phyloP scores from a whole-genome alignment of 1,140 invertebrate species.

The Drosophila pseudoobscura region DNA sequence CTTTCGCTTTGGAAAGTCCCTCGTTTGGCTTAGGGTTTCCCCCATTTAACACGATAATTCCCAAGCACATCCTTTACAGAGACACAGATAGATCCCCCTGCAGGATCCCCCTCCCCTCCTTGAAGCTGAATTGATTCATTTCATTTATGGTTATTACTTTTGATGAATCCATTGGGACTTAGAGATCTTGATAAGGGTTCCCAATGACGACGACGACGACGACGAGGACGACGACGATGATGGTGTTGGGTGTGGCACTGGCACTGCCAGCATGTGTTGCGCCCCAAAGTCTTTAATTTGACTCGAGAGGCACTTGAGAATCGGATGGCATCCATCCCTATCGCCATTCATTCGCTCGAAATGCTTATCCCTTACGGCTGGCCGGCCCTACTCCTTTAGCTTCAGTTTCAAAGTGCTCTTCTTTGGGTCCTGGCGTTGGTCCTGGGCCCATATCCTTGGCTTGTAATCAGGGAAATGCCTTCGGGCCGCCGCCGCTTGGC shows the following conservation, averaged over 20 bases:
- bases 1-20: too few species aligned
- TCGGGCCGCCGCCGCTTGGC: constrained; percentile 44
- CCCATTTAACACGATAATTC: background rate
- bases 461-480: constrained; percentile 54
- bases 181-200: constrained; percentile 14
- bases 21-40: background rate
- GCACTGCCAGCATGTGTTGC: too few species aligned
- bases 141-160: constrained; percentile 2
- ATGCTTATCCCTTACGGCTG: constrained; percentile 22
- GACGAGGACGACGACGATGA: too few species aligned
- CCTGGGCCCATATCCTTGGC: constrained; percentile 25
- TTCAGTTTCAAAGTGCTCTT: constrained; percentile 43
- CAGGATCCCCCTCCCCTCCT: too few species aligned
- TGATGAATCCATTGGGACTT: background rate
- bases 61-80: background rate
- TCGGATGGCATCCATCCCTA: constrained; percentile 24
- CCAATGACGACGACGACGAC: too few species aligned
- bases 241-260: background rate
- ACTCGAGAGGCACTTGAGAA: constrained; percentile 27
- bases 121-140: constrained; percentile 12
- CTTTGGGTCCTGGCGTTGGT: constrained; percentile 2
- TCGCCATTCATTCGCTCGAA: background rate
- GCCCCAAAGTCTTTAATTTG: constrained; percentile 32
- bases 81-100: too few species aligned
- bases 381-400: constrained; percentile 9